Evolutionary conservation across 23 tunicate species (phyloP), one percentile per base, ranked within the genome.

Genomic region (Halocynthia roretzi): DNA sequence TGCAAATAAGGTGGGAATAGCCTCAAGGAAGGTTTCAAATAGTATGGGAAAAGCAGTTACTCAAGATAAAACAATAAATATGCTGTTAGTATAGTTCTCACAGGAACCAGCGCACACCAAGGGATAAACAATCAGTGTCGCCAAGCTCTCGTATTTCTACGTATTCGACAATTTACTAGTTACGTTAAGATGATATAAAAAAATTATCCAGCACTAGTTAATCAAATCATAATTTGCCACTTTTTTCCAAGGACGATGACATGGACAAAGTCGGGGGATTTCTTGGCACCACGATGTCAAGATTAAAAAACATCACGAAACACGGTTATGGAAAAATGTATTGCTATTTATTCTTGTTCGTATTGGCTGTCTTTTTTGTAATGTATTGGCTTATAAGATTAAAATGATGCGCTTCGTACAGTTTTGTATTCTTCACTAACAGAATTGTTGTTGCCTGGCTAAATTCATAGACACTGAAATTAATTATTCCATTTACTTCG

Each of bases 241-340:
- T 14, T 4, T 8, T 49, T 66, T 61, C 67, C 8, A 44, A 81
- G 96, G 89, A 89, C 74, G 87, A 89, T 54, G 96, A 89, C 57
- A 89, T 89, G 96, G 72, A 65, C 56, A 89, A 84, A 70, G 85
- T 89, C 49, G 80, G 80, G 11, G 96, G 96, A 7, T 84, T 89
- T 69, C 80, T 89, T 2, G 84, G 89, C 7, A 52, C 77, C 69
- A 89, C 96, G 14, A 84, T 89, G 88, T 76, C 71, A 53, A 75
- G 81, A 75, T 61, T 89, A 53, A 89, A 89, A 52, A 71, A 76
- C 8, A 84, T 89, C 50, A 75, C 89, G 44, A 65, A 85, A 68
- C 90, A 87, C 11, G 96, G 96, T 61, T 89, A 89, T 62, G 88
- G 89, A 51, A 89, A 84, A 54, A 80, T 89, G 96, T 89, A 84